Base-by-base conservation (phyloP, 2,888 invertebrate genomes). In the Neoascia interrupta region DNA sequence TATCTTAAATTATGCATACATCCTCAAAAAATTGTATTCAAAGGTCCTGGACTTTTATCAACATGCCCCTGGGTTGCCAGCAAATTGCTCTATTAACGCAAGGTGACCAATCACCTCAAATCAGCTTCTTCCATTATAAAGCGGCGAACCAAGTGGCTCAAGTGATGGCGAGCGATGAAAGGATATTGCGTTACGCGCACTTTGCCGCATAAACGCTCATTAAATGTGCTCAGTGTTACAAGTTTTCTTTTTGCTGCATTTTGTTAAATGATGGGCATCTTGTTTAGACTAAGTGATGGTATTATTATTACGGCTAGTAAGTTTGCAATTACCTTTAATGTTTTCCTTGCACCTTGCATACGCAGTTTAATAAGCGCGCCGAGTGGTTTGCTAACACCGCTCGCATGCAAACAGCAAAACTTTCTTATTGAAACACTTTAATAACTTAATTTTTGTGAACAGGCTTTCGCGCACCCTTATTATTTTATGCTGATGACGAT, bases 301-400 rank as follows among this genome's bases (percentile, higher is more conserved):
- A 56, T 79, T 73, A 68, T 68, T 60, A 79, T 79, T 79, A 79
- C 79, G 61, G 85, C 86, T 85, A 85, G 85, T 86, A 84, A 86
- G 83, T 84, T 83, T 81, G 84, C 86, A 85, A 87, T 87, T 87
- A 87, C 82, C 73, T 83, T 73, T 86, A 86, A 87, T 86, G 84
- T 87, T 82, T 87, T 86, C 85, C 85, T 87, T 87, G 85, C 84
- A 87, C 85, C 86, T 86, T 86, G 79, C 73, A 73, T n/a, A n/a
- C 73, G 26, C 56, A 68, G 73, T 79, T 79, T 66, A 79, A 73
- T 68, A 73, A 61, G 13, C 61, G 39, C 56, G 37, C 45, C 54
- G 37, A 34, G 54, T n/a, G n/a, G n/a, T n/a, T n/a, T n/a, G n/a
- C n/a, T n/a, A n/a, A n/a, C n/a, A n/a, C n/a, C n/a, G n/a, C n/a